Evolutionary conservation across 1,140 invertebrate species (phyloP).

Genomic region (Drosophila lowei): DNA sequence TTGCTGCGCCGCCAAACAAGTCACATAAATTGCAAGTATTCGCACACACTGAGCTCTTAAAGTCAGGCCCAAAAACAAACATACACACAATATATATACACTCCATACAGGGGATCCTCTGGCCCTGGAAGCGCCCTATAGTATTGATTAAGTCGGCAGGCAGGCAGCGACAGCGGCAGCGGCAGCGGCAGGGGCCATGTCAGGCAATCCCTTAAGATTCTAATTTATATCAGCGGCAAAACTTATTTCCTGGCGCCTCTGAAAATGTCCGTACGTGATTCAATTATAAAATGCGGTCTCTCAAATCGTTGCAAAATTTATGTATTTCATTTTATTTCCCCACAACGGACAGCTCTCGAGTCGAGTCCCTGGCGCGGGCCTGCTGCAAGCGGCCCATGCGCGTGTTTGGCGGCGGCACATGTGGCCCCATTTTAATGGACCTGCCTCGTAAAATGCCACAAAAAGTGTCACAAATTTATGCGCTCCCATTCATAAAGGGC

Average conservation of each 20-base stretch:
- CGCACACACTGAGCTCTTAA: slow-evolving; percentile 44
- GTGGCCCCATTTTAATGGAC: slow-evolving; percentile 78
- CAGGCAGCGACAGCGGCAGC: background rate
- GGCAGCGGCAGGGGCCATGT: slow-evolving; percentile 1
- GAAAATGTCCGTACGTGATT: slow-evolving; percentile 82
- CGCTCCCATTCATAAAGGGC: slow-evolving; percentile 63
- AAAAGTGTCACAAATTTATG: slow-evolving; percentile 79
- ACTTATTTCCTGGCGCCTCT: slow-evolving; percentile 72
- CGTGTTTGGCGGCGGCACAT: slow-evolving; percentile 49
- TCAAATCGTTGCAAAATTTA: slow-evolving; percentile 83
- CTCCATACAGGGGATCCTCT: background rate
- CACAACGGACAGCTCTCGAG: slow-evolving; percentile 45
- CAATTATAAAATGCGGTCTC: slow-evolving; percentile 83
- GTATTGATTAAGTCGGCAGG: slow-evolving; percentile 67
- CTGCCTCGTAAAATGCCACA: slow-evolving; percentile 73
- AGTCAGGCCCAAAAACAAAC: slow-evolving; percentile 23
- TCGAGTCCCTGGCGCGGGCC: slow-evolving; percentile 27
- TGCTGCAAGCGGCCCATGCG: background rate
- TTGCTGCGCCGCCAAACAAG: slow-evolving; percentile 40
- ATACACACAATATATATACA: slow-evolving; percentile 18
- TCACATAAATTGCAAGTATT: slow-evolving; percentile 62
- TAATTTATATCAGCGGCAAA: slow-evolving; percentile 80
- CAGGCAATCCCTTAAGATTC: slow-evolving; percentile 78
- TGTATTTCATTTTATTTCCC: slow-evolving; percentile 82
- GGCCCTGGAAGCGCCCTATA: background rate